A percentile compares a stretch with the other conserved stretches of the same genome.
These are phyloP conservation scores for Thinocorus orbignyianus DNA, from an alignment of 2,113 vertebrate species.

Conservation along the genomic window DNA sequence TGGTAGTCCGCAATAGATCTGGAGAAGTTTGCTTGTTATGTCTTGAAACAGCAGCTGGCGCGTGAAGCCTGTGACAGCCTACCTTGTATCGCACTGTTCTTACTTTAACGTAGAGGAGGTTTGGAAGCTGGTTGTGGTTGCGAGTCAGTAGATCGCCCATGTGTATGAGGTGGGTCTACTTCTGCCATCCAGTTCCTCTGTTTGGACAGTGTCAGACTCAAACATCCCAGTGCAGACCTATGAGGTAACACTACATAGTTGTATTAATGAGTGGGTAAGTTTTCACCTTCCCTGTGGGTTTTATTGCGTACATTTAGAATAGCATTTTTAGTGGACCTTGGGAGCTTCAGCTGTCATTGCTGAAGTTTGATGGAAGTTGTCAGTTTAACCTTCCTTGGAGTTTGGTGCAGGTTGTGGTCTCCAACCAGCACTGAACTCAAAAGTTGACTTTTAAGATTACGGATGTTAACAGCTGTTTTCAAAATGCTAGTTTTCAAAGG, in stretches of 20 bases:
- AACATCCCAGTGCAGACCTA: neutral
- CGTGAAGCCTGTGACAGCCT: neutral
- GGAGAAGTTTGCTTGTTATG: neutral
- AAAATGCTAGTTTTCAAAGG: neutral
- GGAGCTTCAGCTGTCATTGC: neutral
- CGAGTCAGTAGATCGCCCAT: rapidly evolving
- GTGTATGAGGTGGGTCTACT: rapidly evolving
- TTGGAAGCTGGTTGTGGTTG: neutral
- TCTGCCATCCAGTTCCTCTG: rapidly evolving
- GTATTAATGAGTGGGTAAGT: neutral
- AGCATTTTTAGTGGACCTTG: neutral
- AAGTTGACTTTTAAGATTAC: neutral
- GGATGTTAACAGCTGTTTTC: neutral
- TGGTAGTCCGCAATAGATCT: neutral
- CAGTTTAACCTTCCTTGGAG: neutral
- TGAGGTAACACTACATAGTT: neutral
- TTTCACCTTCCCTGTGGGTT: neutral
- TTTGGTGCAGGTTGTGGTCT: neutral
- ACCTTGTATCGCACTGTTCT: neutral
- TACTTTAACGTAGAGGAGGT: neutral
- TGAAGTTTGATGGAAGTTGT: neutral
- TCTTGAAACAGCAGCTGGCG: neutral
- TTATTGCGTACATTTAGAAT: neutral
- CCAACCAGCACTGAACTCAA: neutral
- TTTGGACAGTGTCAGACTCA: rapidly evolving